Evolutionary conservation across 1,140 invertebrate genomes (phyloP), one percentile per base, ranked within the genome.

Genomic region (Cydia fagiglandana): DNA sequence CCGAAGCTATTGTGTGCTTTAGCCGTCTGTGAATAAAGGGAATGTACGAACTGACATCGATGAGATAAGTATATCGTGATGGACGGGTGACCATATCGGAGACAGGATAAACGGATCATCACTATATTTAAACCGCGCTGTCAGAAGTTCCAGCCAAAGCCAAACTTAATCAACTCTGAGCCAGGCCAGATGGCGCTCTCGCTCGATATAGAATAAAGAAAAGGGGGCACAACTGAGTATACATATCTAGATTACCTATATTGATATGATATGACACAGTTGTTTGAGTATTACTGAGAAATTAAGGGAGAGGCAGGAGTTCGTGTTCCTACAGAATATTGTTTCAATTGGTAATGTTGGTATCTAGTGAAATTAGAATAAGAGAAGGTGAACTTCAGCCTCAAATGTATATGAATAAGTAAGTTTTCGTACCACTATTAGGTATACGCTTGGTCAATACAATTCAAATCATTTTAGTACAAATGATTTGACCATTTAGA

Each of bases 401-500:
- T 5, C n/a, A 56, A 56, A 20, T 50, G 47, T 4, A 56, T 9
- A 41, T 41, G 38, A 41, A 41, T 10, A 41, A 10, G 38, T 10
- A 41, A 41, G 38, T 41, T 41, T 41, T 24, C 56, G 10, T 24
- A 61, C 13, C 2, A 47, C 45, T n/a, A n/a, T n/a, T n/a, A n/a
- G n/a, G n/a, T n/a, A n/a, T n/a, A 77, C 38, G 34, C 45, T 77
- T 77, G 76, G 73, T 45, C 73, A 77, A 77, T 77, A 28, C 38
- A 77, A 73, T 73, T 82, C 41, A 75, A 28, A 20, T 4, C 10
- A 34, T 79, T 83, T 24, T n/a, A n/a, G 24, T 24, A 24, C 24
- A n/a, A n/a, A n/a, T 24, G 1, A 85, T 80, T 80, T 84, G 84
- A 85, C 84, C 83, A 85, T 83, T 83, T 81, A 81, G 77, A 79